Percentiles rank a stretch among this genome's conserved stretches.
phyloP scores from a whole-genome alignment of 2,888 invertebrate genomes.

The Athalia cordata region DNA sequence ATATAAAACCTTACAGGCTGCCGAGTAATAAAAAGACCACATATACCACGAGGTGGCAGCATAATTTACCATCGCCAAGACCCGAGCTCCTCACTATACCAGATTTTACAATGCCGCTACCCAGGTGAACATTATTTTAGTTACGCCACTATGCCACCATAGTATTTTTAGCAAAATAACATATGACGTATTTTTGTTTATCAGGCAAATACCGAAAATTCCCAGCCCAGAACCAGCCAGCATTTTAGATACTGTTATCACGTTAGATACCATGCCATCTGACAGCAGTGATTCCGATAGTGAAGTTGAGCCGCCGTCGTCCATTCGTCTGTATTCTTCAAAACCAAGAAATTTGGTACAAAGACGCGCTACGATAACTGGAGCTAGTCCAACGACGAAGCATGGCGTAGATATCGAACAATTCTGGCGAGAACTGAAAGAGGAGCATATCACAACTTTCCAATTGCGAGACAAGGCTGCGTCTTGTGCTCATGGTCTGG shows the following conservation, averaged over 20 bases:
- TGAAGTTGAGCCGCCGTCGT: slow-evolving; percentile 76
- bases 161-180: neutral
- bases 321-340: slow-evolving; percentile 81
- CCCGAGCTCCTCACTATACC: slow-evolving; percentile 79
- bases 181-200: slow-evolving; percentile 44
- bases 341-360: slow-evolving; percentile 86
- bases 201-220: slow-evolving; percentile 65
- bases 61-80: slow-evolving; percentile 81
- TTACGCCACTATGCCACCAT: neutral
- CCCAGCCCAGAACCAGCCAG: slow-evolving; percentile 67
- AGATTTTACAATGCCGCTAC: slow-evolving; percentile 77
- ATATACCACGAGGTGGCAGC: slow-evolving; percentile 80
- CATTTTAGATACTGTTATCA: slow-evolving; percentile 64
- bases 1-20: slow-evolving; percentile 83
- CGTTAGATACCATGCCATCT: slow-evolving; percentile 71
- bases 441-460: slow-evolving; percentile 76
- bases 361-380: slow-evolving; percentile 91
- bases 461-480: slow-evolving; percentile 85
- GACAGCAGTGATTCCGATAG: slow-evolving; percentile 76
- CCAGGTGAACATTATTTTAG: slow-evolving; percentile 72
- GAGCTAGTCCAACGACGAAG: slow-evolving; percentile 82
- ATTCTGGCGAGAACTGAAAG: slow-evolving; percentile 85
- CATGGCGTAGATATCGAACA: slow-evolving; percentile 82
- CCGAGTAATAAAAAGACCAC: slow-evolving; percentile 83
- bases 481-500: slow-evolving; percentile 85